Evolutionary conservation across 2,797 vertebrate species (phyloP).

Genomic region (Betta splendens): DNA sequence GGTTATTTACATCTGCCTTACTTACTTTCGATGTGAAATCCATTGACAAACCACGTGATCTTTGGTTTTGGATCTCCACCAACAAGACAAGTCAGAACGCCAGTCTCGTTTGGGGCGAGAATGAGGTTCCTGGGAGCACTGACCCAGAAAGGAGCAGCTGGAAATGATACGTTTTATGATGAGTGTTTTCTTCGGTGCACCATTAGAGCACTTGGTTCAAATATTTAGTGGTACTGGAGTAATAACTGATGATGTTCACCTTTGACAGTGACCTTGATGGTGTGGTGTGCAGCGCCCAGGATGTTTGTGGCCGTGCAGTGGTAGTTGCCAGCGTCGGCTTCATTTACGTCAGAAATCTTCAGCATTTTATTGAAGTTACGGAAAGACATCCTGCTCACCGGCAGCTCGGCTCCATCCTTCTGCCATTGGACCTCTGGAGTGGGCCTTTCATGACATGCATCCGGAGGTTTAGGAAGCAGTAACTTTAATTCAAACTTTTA

Average conservation of each 20-base stretch:
- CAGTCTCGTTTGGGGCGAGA: constrained; percentile 92
- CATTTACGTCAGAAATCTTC: constrained; percentile 88
- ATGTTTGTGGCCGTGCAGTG: constrained; percentile 88
- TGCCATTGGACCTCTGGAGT: constrained; percentile 92
- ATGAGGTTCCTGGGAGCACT: constrained; percentile 91
- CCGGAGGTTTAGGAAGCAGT: too few relatives aligned
- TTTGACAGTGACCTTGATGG: constrained; percentile 92
- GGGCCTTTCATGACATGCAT: constrained; percentile 79
- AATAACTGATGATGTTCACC: constrained; percentile 69
- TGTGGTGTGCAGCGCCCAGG: constrained; percentile 84
- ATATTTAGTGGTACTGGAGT: too few relatives aligned
- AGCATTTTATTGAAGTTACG: constrained; percentile 91
- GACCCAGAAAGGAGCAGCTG: constrained; percentile 97
- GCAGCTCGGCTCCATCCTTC: constrained; percentile 89
- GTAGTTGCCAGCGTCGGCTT: constrained; percentile 91
- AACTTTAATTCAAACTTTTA: too few relatives aligned
- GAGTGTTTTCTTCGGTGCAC: too few relatives aligned
- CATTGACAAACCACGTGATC: constrained; percentile 92
- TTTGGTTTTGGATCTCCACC: constrained; percentile 90
- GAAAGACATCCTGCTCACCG: constrained; percentile 81
- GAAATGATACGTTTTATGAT: too few relatives aligned
- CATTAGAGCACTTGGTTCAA: too few relatives aligned
- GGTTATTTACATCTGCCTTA: constrained; percentile 16
- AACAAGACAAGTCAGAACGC: constrained; percentile 88
- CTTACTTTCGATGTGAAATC: constrained; percentile 91